Evolutionary conservation across 2,888 invertebrate genomes (phyloP).

Genomic region (Nematopogon swammerdamellus): DNA sequence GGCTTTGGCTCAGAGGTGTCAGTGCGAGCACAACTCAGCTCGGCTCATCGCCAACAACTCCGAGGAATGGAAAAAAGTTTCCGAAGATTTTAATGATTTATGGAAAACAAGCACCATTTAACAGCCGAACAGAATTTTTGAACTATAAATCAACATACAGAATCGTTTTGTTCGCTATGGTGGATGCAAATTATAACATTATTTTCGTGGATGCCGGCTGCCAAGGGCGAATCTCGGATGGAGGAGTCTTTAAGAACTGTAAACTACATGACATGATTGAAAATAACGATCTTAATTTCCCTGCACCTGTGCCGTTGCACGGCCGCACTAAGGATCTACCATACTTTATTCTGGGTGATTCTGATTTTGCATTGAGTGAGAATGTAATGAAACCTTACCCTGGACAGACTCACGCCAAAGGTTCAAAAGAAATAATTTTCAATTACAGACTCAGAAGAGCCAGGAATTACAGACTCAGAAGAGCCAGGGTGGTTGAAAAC

Average conservation of each 20-base stretch:
- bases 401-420: constrained; percentile 6
- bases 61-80: too few species aligned
- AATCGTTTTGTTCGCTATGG: constrained; percentile 7
- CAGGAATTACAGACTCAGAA: constrained; percentile 8
- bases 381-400: constrained; percentile 7
- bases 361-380: constrained; percentile 3
- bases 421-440: constrained; percentile 7
- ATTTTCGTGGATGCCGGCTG: constrained; percentile 7
- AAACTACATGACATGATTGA: constrained; percentile 5
- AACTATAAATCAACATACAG: constrained; percentile 9
- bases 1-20: too few species aligned
- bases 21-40: too few species aligned
- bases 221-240: constrained; percentile 9
- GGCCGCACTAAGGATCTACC: too few species aligned
- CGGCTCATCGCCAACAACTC: too few species aligned
- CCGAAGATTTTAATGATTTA: too few species aligned
- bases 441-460: constrained; percentile 8
- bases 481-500: constrained; percentile 10
- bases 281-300: constrained; percentile 2
- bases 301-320: too few species aligned
- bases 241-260: constrained; percentile 4
- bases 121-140: constrained; percentile 5
- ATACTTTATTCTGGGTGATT: too few species aligned
- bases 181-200: constrained; percentile 9
- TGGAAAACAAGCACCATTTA: constrained; percentile 7